A percentile compares a stretch with the other conserved stretches of the same genome.
These are phyloP conservation scores for Plagiodera versicolora DNA, from an alignment of 2,888 invertebrate genomes.

Conservation along the genomic window DNA sequence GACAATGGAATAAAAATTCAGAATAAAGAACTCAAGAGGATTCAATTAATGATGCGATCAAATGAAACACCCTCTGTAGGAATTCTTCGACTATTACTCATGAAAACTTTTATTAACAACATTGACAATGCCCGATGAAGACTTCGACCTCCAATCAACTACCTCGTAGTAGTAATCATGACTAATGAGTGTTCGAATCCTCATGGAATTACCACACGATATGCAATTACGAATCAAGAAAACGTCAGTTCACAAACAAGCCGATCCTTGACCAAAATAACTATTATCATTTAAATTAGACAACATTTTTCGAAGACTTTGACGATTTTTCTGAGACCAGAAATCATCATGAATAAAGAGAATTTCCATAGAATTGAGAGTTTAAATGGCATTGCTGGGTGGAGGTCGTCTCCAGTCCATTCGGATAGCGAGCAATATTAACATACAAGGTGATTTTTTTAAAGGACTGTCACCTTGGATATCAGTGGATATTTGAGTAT, in stretches of 20 bases:
- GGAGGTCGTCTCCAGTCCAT: too few species aligned
- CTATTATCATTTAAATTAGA: neutral
- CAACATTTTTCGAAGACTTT: neutral
- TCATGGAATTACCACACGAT: neutral
- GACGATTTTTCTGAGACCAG: neutral
- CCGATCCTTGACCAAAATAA: constrained; percentile 29
- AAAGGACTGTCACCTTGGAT: too few species aligned
- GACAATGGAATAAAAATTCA: too few species aligned
- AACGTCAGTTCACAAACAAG: constrained; percentile 23
- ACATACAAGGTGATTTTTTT: too few species aligned
- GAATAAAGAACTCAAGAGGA: too few species aligned
- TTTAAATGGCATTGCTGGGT: too few species aligned
- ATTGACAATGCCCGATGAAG: neutral
- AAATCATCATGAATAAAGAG: too few species aligned
- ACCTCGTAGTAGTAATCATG: neutral
- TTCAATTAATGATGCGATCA: too few species aligned
- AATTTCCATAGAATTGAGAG: too few species aligned
- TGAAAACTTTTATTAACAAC: neutral
- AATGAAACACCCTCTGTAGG: too few species aligned
- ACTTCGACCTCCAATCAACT: neutral
- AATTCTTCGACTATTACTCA: neutral
- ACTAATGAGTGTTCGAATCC: neutral
- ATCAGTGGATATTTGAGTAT: too few species aligned
- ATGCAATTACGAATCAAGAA: neutral
- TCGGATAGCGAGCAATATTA: too few species aligned